A percentile compares a stretch with the other conserved stretches of the same genome.
phyloP scores from a whole-genome alignment of 1,140 invertebrate species.

The Mya arenaria region DNA sequence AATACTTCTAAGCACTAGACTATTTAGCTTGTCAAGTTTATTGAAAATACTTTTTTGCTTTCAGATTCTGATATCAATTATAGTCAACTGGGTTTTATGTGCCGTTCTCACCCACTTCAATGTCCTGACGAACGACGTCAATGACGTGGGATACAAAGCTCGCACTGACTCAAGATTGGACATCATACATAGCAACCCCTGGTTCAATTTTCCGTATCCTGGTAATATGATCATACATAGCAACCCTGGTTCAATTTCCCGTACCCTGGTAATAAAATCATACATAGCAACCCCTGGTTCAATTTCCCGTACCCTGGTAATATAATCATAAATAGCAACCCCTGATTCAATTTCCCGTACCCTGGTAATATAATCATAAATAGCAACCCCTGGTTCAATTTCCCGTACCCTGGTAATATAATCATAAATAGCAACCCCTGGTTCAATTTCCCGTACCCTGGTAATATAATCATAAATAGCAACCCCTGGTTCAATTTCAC shows the following conservation, averaged over 20 bases:
- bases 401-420: too few relatives aligned
- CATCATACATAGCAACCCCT: conserved; percentile 88
- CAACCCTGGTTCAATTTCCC: too few relatives aligned
- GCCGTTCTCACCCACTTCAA: conserved; percentile 87
- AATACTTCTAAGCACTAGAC: too few relatives aligned
- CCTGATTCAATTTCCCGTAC: neutral
- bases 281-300: neutral
- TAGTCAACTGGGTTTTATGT: conserved; percentile 90
- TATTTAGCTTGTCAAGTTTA: too few relatives aligned
- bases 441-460: too few relatives aligned
- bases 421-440: too few relatives aligned
- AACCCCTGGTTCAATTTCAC: too few relatives aligned
- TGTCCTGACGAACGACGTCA: conserved; percentile 83
- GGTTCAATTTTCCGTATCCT: conserved; percentile 93
- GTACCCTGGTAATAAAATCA: neutral
- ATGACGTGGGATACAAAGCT: conserved; percentile 84
- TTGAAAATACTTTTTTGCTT: neutral
- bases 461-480: too few relatives aligned
- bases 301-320: neutral
- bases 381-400: neutral
- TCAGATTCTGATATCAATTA: conserved; percentile 90
- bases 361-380: neutral
- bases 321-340: neutral
- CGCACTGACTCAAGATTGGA: conserved; percentile 89
- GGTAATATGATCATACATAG: too few relatives aligned